Base-by-base conservation (phyloP, 1,140 invertebrate species). In the Lepidostoma basale region DNA sequence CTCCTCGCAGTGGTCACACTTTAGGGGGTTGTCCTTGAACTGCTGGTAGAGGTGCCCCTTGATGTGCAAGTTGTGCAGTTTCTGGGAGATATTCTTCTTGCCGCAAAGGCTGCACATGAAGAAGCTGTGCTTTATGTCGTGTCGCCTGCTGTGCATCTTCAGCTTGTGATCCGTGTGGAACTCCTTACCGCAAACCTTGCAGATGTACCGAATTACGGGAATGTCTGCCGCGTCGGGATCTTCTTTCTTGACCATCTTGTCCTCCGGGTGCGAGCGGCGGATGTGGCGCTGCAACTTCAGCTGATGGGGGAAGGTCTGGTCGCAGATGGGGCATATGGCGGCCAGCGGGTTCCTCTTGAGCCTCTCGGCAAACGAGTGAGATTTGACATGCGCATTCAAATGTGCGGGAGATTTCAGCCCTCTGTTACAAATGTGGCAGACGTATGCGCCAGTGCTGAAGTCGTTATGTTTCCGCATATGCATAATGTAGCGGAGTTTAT, bases 31-130 rank as follows among this genome's bases (percentile, higher is more conserved):
- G 3, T 82, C 79, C 3, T 77, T 67, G 68, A 79, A 77, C 58
- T 81, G 81, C 52, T 77, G 75, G 0, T 76, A 75, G 39, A 83
- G 73, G 60, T 83, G 82, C 6, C 74, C 63, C 54, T 81, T 82
- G 14, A 84, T 79, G 59, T 84, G 82, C 3, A 80, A 2, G 1
- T 76, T 75, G 58, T 83, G 82, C 45, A 63, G 76, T 40, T 80
- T 80, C 10, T 81, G 26, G 0, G 82, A 82, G 10, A 79, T 77
- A 0, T 76, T 78, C 47, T 80, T 82, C 67, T 80, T 81, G 3
- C 78, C 78, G 65, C 82, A 84, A 60, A 84, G 79, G 62, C 80
- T 81, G 67, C 82, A 84, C 62, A 81, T 81, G 62, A 77, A 82
- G 68, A 81, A 79, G 45, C 77, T 75, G 1, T 76, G 79, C 52